phyloP scores from a whole-genome alignment of 1,140 invertebrate species.

The Notospermus geniculatus region DNA sequence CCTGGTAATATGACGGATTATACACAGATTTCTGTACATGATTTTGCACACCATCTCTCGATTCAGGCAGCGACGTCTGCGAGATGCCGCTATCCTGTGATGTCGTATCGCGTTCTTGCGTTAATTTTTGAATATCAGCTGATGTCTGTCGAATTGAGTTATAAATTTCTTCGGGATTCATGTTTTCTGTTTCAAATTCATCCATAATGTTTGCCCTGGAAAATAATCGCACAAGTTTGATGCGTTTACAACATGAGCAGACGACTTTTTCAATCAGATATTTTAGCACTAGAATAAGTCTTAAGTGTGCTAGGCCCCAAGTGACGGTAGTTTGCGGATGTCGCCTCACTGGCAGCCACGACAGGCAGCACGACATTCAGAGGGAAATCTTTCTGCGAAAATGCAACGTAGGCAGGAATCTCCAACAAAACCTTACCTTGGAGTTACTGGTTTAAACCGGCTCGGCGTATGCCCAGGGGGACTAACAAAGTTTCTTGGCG shows the following conservation, averaged over 20 bases:
- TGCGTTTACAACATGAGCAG: too few species aligned
- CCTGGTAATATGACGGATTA: slow-evolving; percentile 45
- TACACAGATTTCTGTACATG: slow-evolving; percentile 30
- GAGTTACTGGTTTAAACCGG: too few species aligned
- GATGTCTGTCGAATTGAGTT: slow-evolving; percentile 83
- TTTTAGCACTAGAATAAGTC: too few species aligned
- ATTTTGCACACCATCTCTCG: slow-evolving; percentile 47
- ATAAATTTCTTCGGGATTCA: slow-evolving; percentile 80
- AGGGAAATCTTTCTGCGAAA: too few species aligned
- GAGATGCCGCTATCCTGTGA: slow-evolving; percentile 83
- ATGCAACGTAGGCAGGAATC: too few species aligned
- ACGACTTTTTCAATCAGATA: too few species aligned
- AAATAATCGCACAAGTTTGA: slow-evolving; percentile 15
- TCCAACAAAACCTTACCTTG: slow-evolving; percentile 29
- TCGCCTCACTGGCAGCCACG: too few species aligned
- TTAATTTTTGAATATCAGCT: slow-evolving; percentile 87
- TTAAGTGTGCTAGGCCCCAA: too few species aligned
- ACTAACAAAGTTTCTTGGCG: slow-evolving; percentile 47
- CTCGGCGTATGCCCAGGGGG: slow-evolving; percentile 21
- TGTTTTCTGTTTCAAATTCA: slow-evolving; percentile 64
- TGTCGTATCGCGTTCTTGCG: slow-evolving; percentile 70
- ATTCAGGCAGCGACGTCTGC: slow-evolving; percentile 68
- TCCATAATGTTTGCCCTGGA: slow-evolving; percentile 29
- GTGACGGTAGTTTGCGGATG: too few species aligned
- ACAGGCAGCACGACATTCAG: too few species aligned